Base-by-base conservation (phyloP, 1,140 invertebrate species). In the Drosophila erecta region DNA sequence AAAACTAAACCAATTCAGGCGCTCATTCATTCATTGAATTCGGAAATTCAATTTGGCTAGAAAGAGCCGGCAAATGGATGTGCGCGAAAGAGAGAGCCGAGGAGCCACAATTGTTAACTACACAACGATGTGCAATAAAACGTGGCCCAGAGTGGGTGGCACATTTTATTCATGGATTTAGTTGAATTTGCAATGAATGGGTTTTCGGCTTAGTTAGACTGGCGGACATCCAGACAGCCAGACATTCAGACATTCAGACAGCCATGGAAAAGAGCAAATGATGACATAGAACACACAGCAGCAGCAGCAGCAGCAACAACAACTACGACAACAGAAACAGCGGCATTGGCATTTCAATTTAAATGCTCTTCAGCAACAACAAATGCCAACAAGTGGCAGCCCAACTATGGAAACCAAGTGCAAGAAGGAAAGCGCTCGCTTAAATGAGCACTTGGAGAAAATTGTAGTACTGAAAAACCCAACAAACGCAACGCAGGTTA, bases 141-240 rank as follows among this genome's bases (percentile, higher is more conserved):
- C 65, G 83, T 71, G 76, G 62, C 81, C 30, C 57, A 38, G 59
- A 53, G 53, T 57, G 59, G 79, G 54, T 62, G 70, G 79, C 61
- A 81, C 85, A 87, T 87, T 87, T 87, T 87, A 87, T 87, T 87
- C 83, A 87, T 87, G 83, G 84, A 89, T 89, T 87, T 87, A 87
- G 83, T 89, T 89, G 83, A 87, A 87, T 87, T 87, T 89, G 62
- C 83, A 87, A 87, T 89, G 83, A 87, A 89, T 79, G 83, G 76
- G 78, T 69, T 86, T 85, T 85, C 60, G 73, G 81, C 73, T 86
- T 86, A 86, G 81, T 56, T 56, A 38, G 37, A 38, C 37, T 38
- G 12, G n/a, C 30, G 49, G 51, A 57, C 37, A 37, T 24, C 22
- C 35, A 40, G 65, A 67, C 70, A 76, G 56, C 62, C 77, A 85